A percentile compares a stretch with the other conserved stretches of the same genome.
Conservation (phyloP, 2,888 invertebrate genomes). For the Spicauda simplicius region DNA sequence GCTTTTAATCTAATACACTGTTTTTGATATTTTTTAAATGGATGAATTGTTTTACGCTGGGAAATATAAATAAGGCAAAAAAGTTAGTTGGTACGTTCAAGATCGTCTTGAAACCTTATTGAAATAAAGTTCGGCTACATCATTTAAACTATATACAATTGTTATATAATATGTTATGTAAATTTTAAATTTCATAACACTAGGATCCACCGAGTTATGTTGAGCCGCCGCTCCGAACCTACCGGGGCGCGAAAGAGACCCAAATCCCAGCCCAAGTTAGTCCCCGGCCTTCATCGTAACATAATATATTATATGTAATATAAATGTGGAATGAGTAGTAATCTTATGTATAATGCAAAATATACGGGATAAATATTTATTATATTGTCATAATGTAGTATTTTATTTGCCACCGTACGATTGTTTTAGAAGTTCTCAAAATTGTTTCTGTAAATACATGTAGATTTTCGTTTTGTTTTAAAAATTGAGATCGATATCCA, state of each 20-base stretch:
- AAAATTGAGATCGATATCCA: background rate
- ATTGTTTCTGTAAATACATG: slow-evolving; percentile 1
- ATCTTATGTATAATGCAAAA: slow-evolving; percentile 11
- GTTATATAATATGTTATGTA: slow-evolving; percentile 9
- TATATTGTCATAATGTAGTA: background rate
- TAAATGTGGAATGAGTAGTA: slow-evolving; percentile 24
- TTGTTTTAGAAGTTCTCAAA: background rate
- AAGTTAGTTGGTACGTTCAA: background rate
- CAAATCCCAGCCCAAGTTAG: background rate
- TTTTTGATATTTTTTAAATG: background rate
- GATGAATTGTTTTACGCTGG: background rate
- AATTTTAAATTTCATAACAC: slow-evolving; percentile 16
- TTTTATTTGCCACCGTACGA: background rate
- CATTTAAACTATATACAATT: background rate
- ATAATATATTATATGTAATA: slow-evolving; percentile 8
- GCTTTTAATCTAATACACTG: background rate
- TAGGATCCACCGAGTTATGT: slow-evolving; percentile 10
- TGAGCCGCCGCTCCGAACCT: slow-evolving; percentile 19
- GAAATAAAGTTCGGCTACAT: background rate
- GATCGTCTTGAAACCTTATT: background rate
- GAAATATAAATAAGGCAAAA: background rate
- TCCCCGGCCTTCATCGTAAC: background rate
- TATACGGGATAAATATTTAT: background rate
- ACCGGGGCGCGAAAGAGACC: slow-evolving; percentile 23
- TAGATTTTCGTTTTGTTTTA: slow-evolving; percentile 2